These are phyloP conservation scores for Morpho helenor DNA, from an alignment of 2,888 invertebrate genomes.

Conservation along the genomic window DNA sequence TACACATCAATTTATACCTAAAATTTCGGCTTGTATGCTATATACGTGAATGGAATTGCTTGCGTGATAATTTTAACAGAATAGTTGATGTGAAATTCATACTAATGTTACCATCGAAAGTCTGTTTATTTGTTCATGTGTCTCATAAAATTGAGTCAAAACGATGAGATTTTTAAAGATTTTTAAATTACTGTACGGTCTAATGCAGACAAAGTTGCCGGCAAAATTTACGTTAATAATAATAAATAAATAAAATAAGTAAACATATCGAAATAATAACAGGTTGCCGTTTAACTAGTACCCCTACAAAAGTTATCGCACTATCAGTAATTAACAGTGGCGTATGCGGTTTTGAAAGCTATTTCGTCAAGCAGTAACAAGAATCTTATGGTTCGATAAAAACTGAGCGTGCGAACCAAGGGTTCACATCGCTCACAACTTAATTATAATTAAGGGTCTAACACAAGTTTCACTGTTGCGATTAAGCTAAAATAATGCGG, in stretches of 20 bases:
- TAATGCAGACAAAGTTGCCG: too few relatives aligned
- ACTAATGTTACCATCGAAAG: too few relatives aligned
- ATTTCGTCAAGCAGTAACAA: constrained; percentile 17
- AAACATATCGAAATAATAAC: too few relatives aligned
- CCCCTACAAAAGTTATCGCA: background rate
- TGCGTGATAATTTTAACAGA: background rate
- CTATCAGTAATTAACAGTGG: constrained; percentile 11
- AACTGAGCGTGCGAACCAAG: constrained; percentile 22
- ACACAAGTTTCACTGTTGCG: background rate
- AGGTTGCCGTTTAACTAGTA: too few relatives aligned
- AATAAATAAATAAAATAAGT: too few relatives aligned
- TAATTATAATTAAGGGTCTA: constrained; percentile 9
- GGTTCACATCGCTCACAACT: constrained; percentile 9
- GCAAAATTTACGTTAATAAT: too few relatives aligned
- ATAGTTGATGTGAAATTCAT: too few relatives aligned
- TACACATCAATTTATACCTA: constrained; percentile 8
- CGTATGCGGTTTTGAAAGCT: constrained; percentile 24
- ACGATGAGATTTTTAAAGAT: too few relatives aligned
- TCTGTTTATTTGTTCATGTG: too few relatives aligned
- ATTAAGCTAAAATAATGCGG: background rate
- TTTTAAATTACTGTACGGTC: too few relatives aligned
- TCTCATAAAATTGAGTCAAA: too few relatives aligned
- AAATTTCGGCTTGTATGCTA: background rate
- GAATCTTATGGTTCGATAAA: constrained; percentile 21
- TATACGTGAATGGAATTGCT: background rate